These are phyloP conservation scores for Atractosteus spatula DNA, from an alignment of 2,113 vertebrate species.

Conservation along the genomic window DNA sequence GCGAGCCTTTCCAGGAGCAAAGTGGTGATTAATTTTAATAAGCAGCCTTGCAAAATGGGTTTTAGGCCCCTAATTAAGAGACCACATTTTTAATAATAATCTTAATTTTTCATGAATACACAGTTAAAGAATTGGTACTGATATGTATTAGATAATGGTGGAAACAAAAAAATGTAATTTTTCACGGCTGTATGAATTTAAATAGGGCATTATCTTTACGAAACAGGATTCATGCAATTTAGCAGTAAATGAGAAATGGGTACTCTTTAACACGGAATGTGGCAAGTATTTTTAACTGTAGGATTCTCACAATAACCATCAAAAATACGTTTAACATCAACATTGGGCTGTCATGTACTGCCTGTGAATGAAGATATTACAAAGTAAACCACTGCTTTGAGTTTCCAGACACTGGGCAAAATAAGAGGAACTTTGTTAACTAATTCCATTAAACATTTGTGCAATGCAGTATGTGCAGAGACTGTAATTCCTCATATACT, in stretches of 20 bases:
- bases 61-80: slow-evolving; percentile 76
- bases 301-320: slow-evolving; percentile 66
- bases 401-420: neutral
- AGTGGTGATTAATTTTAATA: slow-evolving; percentile 72
- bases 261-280: slow-evolving; percentile 64
- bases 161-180: slow-evolving; percentile 75
- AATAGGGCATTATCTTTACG: slow-evolving; percentile 74
- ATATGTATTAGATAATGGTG: slow-evolving; percentile 71
- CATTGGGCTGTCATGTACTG: slow-evolving; percentile 42
- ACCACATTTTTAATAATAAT: slow-evolving; percentile 78
- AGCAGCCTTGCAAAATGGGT: slow-evolving; percentile 72
- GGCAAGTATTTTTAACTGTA: slow-evolving; percentile 64
- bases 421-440: too few relatives aligned
- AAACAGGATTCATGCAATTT: slow-evolving; percentile 68
- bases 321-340: slow-evolving; percentile 59
- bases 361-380: neutral
- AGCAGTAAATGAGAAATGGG: slow-evolving; percentile 66
- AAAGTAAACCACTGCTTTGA: slow-evolving; percentile 15
- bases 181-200: slow-evolving; percentile 71
- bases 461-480: too few relatives aligned
- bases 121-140: slow-evolving; percentile 72
- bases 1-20: slow-evolving; percentile 55
- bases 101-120: slow-evolving; percentile 71
- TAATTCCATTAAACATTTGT: too few relatives aligned
- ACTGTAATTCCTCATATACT: too few relatives aligned